A percentile compares a stretch with the other conserved stretches of the same genome.
phyloP scores from a whole-genome alignment of 2,888 invertebrate species.

The Plebejus anna region DNA sequence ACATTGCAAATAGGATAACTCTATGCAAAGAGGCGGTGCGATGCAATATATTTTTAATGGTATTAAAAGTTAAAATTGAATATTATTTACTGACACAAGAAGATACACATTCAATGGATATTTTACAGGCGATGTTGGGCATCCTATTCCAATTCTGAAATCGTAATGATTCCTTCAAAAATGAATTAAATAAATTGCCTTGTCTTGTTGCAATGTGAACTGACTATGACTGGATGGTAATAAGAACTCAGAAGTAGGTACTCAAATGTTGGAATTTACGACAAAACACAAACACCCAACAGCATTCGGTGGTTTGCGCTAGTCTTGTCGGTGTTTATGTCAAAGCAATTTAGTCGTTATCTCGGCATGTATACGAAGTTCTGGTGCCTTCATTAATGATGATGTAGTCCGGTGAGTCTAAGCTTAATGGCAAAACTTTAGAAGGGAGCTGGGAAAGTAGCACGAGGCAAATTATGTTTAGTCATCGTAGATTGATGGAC shows the following conservation, averaged over 20 bases:
- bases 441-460: slow-evolving; percentile 15
- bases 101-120: too few relatives aligned
- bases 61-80: too few relatives aligned
- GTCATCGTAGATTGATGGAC: slow-evolving; percentile 12
- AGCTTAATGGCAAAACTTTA: slow-evolving; percentile 28
- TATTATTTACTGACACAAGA: too few relatives aligned
- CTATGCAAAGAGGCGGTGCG: too few relatives aligned
- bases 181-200: too few relatives aligned
- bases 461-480: slow-evolving; percentile 13
- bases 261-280: background rate
- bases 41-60: too few relatives aligned
- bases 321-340: slow-evolving; percentile 5
- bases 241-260: background rate
- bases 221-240: background rate
- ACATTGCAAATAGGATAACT: too few relatives aligned
- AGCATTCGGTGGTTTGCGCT: background rate
- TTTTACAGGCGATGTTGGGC: too few relatives aligned
- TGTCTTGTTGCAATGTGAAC: background rate
- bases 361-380: slow-evolving; percentile 17
- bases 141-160: too few relatives aligned
- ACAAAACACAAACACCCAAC: background rate
- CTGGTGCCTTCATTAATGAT: slow-evolving; percentile 18
- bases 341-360: slow-evolving; percentile 21
- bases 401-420: slow-evolving; percentile 19
- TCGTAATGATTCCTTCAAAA: too few relatives aligned